A percentile compares a stretch with the other conserved stretches of the same genome.
phyloP scores from a whole-genome alignment of 2,113 vertebrate genomes.

The Carlito syrichta region DNA sequence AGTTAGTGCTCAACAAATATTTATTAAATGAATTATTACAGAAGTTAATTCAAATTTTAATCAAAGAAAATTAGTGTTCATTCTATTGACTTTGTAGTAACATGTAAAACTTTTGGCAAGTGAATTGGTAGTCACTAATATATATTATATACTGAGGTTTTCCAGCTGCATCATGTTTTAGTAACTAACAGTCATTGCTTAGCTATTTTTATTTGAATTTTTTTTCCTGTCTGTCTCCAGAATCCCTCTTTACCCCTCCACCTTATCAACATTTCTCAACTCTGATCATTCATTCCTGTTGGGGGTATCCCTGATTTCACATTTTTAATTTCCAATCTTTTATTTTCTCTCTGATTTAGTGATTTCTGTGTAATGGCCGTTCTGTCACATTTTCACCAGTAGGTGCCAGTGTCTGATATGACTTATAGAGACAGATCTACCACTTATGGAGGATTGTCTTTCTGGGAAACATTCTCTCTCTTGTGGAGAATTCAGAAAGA shows the following conservation, averaged over 20 bases:
- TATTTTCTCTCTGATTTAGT: background rate
- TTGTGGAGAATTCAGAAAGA: slow-evolving; percentile 10
- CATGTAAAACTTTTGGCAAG: background rate
- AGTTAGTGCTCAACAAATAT: background rate
- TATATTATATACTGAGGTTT: background rate
- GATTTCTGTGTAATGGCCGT: background rate
- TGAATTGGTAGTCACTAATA: background rate
- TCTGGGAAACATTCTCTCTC: background rate
- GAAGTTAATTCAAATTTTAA: background rate
- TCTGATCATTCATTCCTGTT: background rate
- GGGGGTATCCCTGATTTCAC: background rate
- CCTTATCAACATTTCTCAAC: background rate
- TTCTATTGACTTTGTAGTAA: background rate
- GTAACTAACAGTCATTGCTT: background rate
- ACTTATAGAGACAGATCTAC: background rate
- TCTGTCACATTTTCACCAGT: slow-evolving; percentile 47
- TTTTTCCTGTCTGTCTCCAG: background rate
- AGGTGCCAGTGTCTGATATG: slow-evolving; percentile 52
- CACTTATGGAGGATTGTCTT: slow-evolving; percentile 40
- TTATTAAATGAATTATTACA: background rate
- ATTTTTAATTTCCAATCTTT: slow-evolving; percentile 6
- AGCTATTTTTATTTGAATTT: background rate
- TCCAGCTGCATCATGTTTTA: background rate
- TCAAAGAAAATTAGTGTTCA: background rate
- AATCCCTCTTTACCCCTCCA: background rate